Evolutionary conservation across 2,888 invertebrate species (phyloP), one percentile per base, ranked within the genome.

Genomic region (Himalopsyche kuldschensis): DNA sequence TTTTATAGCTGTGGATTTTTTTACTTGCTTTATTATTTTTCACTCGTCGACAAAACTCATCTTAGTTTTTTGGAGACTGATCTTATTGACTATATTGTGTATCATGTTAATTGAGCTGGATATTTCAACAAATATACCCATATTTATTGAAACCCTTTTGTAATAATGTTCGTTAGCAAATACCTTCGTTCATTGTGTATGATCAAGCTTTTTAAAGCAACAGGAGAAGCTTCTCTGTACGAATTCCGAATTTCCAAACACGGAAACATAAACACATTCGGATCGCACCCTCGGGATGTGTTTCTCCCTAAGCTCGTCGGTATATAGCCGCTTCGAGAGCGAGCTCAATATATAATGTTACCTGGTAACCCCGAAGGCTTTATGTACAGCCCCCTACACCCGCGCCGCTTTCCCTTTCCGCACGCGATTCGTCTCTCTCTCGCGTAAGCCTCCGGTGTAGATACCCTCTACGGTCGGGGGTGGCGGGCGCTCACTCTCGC

Each of bases 381-480:
- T 75, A 41, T 69, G 75, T 35, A 32, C 79, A 1, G 24, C 15
- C 69, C 69, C 15, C 27, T 27, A 11, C 1, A 27, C 69, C 69
- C 69, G 80, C 48, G 78, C 80, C 24, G 20, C 35, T 41, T 75
- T 78, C 55, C n/a, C 35, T 48, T 20, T 41, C 11, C 41, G 41
- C 77, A 89, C 89, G 84, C 85, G 88, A 88, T 87, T 87, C 27
- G 69, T 69, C 69, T 27, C 69, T 69, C 27, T 69, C 30, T 30
- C 69, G 80, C 48, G 81, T 80, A 20, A 20, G 17, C 47, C 77
- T 77, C 75, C 31, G 20, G 11, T 20, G 76, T 55, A 41, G 75
- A 48, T 47, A 48, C 77, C 75, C 30, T 41, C 41, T 79, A 81
- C 75, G 82, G 30, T 3, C 15, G 75, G 41, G 83, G 46, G 79